phyloP scores from a whole-genome alignment of 2,797 vertebrate genomes.

The Liparis tanakae region DNA sequence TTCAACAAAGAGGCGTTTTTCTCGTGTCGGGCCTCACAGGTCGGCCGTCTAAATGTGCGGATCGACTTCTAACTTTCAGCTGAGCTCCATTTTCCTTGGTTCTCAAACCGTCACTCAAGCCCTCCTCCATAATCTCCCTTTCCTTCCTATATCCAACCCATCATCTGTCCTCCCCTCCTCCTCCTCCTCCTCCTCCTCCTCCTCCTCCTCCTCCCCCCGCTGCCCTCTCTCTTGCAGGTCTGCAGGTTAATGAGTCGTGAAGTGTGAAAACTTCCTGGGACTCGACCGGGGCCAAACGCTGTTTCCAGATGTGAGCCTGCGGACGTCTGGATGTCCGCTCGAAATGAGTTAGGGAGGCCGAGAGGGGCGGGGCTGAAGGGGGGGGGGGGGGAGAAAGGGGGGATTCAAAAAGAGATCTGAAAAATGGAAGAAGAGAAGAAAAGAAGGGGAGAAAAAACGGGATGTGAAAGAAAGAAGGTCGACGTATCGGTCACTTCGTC shows the following conservation, averaged over 20 bases:
- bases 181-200: slow-evolving; percentile 18
- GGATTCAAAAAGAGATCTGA: background rate
- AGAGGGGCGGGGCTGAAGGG: slow-evolving; percentile 9
- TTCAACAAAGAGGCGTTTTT: slow-evolving; percentile 1
- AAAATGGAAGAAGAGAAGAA: background rate
- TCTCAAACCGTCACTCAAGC: slow-evolving; percentile 18
- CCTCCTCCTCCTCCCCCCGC: slow-evolving; percentile 24
- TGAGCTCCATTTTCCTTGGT: slow-evolving; percentile 28
- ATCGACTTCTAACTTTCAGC: slow-evolving; percentile 14
- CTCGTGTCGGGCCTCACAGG: background rate
- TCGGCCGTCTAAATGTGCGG: slow-evolving; percentile 1
- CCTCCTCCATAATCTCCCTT: slow-evolving; percentile 32
- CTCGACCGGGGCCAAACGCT: slow-evolving; percentile 81
- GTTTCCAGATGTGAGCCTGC: slow-evolving; percentile 88
- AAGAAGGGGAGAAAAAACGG: background rate
- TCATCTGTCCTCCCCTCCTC: slow-evolving; percentile 33
- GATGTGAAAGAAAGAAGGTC: background rate
- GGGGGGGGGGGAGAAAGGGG: slow-evolving; percentile 1
- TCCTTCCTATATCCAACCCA: slow-evolving; percentile 35
- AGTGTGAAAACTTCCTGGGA: slow-evolving; percentile 96
- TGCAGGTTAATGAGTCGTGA: slow-evolving; percentile 92
- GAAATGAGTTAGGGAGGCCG: slow-evolving; percentile 32
- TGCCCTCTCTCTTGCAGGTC: slow-evolving; percentile 61
- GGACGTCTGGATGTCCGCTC: slow-evolving; percentile 59
- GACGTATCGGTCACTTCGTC: background rate